phyloP scores from a whole-genome alignment of 2,888 invertebrate genomes.

The Pristionchus entomophagus region DNA sequence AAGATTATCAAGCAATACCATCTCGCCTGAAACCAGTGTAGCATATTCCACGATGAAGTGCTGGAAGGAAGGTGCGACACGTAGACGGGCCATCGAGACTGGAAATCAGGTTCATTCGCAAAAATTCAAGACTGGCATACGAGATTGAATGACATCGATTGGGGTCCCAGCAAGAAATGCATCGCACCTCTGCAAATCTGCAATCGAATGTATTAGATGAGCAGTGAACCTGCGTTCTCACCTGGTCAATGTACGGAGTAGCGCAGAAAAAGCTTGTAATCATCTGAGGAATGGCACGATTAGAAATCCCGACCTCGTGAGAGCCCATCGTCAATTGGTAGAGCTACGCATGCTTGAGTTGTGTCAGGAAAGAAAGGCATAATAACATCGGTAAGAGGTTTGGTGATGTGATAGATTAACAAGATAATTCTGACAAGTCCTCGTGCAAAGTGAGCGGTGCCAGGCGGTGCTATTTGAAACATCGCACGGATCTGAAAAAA shows the following conservation, averaged over 20 bases:
- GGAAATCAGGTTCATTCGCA: not conserved
- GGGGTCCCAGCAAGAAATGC: not conserved
- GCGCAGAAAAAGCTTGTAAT: not conserved
- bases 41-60: not conserved
- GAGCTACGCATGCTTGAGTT: not conserved
- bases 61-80: not conserved
- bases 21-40: slow-evolving; percentile 1
- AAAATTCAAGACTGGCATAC: not conserved
- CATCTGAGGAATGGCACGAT: not conserved
- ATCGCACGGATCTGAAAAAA: not conserved
- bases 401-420: not conserved
- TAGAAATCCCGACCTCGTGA: not conserved
- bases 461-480: not conserved
- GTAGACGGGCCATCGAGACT: slow-evolving; percentile 18
- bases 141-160: not conserved
- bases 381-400: not conserved
- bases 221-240: not conserved
- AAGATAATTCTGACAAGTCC: not conserved
- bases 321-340: not conserved
- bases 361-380: not conserved
- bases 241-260: not conserved
- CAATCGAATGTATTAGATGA: too few relatives aligned
- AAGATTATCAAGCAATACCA: not conserved
- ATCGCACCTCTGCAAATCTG: not conserved
- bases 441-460: not conserved